These are phyloP conservation scores for Pelusios castaneus DNA, from an alignment of 2,113 vertebrate species.

Conservation along the genomic window DNA sequence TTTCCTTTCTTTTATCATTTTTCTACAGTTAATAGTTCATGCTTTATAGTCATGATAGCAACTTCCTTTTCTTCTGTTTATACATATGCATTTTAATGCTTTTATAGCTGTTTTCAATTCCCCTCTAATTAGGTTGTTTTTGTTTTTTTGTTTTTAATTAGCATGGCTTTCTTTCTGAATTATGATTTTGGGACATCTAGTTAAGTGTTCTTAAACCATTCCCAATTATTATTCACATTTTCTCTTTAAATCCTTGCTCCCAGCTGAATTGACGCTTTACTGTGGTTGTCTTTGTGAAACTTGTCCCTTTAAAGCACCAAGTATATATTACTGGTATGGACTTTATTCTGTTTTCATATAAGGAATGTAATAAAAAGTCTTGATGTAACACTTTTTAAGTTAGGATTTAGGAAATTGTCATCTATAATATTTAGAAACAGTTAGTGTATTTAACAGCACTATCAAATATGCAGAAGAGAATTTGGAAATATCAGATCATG, in stretches of 20 bases:
- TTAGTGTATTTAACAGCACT: neutral
- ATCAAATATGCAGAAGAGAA: neutral
- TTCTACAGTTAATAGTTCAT: neutral
- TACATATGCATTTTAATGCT: neutral
- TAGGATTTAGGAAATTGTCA: neutral
- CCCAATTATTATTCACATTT: neutral
- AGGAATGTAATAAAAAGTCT: too few species aligned
- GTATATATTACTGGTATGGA: neutral
- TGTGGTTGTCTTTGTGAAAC: neutral
- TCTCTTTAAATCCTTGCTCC: neutral
- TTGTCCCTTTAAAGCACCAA: neutral
- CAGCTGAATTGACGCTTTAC: neutral
- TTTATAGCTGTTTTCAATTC: neutral
- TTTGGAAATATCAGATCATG: neutral
- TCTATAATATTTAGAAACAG: neutral
- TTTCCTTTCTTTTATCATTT: neutral
- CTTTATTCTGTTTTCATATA: neutral
- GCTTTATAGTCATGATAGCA: neutral
- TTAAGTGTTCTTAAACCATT: neutral
- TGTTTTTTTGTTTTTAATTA: too few species aligned
- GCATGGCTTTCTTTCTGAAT: neutral
- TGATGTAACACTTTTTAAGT: neutral
- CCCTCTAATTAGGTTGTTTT: neutral
- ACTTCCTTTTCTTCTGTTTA: neutral
- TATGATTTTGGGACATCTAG: neutral